phyloP scores from a whole-genome alignment of 2,113 vertebrate genomes.

The Lontra canadensis region DNA sequence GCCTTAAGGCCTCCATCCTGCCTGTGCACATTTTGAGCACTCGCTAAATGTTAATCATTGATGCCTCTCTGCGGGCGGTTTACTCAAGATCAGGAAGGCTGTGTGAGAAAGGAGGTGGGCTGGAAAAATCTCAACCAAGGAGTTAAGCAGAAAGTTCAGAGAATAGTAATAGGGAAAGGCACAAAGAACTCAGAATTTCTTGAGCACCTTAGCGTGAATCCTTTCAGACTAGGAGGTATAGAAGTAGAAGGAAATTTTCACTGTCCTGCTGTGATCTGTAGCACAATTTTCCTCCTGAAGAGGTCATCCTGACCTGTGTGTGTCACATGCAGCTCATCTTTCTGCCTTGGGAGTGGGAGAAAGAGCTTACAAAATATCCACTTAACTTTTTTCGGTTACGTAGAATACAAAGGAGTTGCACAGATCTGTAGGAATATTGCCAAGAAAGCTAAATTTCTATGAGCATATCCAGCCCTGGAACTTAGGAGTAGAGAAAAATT shows the following conservation, averaged over 20 bases:
- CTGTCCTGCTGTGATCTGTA: neutral
- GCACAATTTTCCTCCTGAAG: constrained; percentile 29
- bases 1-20: neutral
- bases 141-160: neutral
- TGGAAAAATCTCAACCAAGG: neutral
- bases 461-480: neutral
- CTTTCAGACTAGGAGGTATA: neutral
- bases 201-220: neutral
- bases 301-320: constrained; percentile 25
- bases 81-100: neutral
- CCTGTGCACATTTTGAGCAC: neutral
- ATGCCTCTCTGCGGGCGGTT: neutral
- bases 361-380: neutral
- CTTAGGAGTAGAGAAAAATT: neutral
- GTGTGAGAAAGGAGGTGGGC: neutral
- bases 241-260: neutral
- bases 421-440: neutral
- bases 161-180: neutral
- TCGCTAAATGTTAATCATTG: neutral
- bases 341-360: neutral
- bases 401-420: neutral
- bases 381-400: neutral
- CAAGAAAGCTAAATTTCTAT: neutral
- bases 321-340: neutral
- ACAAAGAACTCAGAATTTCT: neutral